Percentiles rank a stretch among this genome's conserved stretches.
Conservation (phyloP, 2,797 vertebrate species). For the Paratrypauchen microcephalus region DNA sequence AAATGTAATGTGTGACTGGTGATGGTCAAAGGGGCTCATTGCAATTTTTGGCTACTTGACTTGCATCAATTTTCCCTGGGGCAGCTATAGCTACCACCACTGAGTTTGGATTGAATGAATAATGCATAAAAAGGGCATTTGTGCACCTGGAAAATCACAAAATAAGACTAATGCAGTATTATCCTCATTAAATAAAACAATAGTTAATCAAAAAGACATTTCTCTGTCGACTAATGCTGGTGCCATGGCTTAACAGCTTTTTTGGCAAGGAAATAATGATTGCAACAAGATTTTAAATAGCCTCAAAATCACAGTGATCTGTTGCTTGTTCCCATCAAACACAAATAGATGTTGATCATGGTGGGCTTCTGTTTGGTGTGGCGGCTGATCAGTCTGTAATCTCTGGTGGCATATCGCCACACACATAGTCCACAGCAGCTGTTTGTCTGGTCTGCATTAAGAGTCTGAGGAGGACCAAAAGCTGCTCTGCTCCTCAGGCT, state of each 20-base stretch:
- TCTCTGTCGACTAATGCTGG: neutral
- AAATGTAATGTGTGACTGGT: too few species aligned
- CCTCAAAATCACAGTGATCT: slow-evolving; percentile 28
- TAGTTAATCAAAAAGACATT: neutral
- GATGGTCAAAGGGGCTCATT: too few species aligned
- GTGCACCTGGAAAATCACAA: too few species aligned
- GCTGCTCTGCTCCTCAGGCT: slow-evolving; percentile 62
- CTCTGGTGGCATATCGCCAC: slow-evolving; percentile 45
- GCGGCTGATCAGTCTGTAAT: slow-evolving; percentile 35
- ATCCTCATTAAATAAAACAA: neutral
- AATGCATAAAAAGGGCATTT: too few species aligned
- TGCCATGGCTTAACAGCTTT: neutral
- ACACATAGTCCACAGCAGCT: slow-evolving; percentile 42
- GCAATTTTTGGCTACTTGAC: too few species aligned
- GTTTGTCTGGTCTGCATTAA: slow-evolving; percentile 68
- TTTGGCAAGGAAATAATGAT: neutral
- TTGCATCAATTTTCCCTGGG: too few species aligned
- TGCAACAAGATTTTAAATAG: neutral
- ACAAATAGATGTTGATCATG: slow-evolving; percentile 37
- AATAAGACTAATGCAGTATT: neutral
- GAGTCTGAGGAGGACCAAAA: slow-evolving; percentile 45
- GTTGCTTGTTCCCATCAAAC: slow-evolving; percentile 19
- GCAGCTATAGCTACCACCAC: too few species aligned
- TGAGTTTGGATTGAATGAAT: too few species aligned
- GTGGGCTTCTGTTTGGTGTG: slow-evolving; percentile 25